phyloP scores from a whole-genome alignment of 2,888 invertebrate species.

The Melikaiella ostensackeni region DNA sequence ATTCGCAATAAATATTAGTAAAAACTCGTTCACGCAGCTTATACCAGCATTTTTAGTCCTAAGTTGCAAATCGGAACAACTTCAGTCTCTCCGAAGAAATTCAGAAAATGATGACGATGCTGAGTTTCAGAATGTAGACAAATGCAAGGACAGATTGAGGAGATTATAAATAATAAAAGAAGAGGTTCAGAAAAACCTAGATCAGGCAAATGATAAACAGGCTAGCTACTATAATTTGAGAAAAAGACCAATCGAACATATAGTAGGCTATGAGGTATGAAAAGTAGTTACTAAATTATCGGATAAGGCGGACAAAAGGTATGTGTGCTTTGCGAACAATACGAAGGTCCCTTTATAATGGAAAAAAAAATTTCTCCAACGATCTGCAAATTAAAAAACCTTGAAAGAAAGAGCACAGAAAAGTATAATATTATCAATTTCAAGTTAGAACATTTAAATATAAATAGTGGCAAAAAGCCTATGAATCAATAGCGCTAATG shows the following conservation, averaged over 20 bases:
- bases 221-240: not conserved
- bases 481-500: too few relatives aligned
- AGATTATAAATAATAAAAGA: not conserved
- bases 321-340: too few relatives aligned
- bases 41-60: slow-evolving; percentile 12
- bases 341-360: too few relatives aligned
- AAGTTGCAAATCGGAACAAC: not conserved
- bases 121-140: not conserved
- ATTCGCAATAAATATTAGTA: too few relatives aligned
- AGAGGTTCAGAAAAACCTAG: not conserved
- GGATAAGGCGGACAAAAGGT: not conserved
- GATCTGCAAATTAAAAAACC: not conserved
- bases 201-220: not conserved
- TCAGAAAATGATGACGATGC: not conserved
- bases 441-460: too few relatives aligned
- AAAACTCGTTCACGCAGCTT: too few relatives aligned
- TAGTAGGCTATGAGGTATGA: not conserved
- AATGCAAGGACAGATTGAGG: not conserved
- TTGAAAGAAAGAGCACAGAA: too few relatives aligned
- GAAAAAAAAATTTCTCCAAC: too few relatives aligned
- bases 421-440: not conserved
- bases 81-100: not conserved
- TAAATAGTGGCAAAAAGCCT: too few relatives aligned
- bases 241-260: not conserved
- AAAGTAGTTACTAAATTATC: too few relatives aligned